A percentile compares a stretch with the other conserved stretches of the same genome.
phyloP scores from a whole-genome alignment of 2,113 vertebrate genomes.

The Cepphus grylle region DNA sequence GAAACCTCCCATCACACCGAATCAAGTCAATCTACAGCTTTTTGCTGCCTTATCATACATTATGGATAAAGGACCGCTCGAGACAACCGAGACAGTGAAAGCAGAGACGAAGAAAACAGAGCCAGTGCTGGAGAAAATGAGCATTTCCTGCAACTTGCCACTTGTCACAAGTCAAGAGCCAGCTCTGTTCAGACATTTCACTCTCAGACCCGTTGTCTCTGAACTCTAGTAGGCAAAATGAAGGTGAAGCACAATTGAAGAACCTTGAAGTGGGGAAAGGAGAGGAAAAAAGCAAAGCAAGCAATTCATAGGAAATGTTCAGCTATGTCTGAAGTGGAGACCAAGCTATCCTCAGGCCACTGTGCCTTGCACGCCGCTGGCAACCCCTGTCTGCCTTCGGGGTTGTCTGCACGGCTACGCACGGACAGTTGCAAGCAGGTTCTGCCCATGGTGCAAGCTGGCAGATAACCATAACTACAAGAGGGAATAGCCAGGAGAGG shows the following conservation, averaged over 20 bases:
- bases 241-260: background rate
- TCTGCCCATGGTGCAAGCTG: background rate
- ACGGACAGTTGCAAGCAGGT: background rate
- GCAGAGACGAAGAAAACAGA: background rate
- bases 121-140: background rate
- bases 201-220: background rate
- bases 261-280: background rate
- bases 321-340: background rate
- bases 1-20: background rate
- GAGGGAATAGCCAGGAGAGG: background rate
- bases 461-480: background rate
- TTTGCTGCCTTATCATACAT: background rate
- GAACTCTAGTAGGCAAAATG: background rate
- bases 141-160: background rate
- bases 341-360: background rate
- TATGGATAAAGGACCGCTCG: background rate
- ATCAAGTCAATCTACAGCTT: background rate
- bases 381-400: background rate
- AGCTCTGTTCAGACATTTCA: background rate
- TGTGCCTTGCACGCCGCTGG: background rate
- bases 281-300: background rate
- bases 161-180: background rate
- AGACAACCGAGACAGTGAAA: background rate
- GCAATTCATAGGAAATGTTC: background rate
- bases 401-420: background rate